Evolutionary conservation across 2,113 vertebrate genomes (phyloP), one percentile per base, ranked within the genome.

Genomic region (Sinocyclocheilus anshuiensis): DNA sequence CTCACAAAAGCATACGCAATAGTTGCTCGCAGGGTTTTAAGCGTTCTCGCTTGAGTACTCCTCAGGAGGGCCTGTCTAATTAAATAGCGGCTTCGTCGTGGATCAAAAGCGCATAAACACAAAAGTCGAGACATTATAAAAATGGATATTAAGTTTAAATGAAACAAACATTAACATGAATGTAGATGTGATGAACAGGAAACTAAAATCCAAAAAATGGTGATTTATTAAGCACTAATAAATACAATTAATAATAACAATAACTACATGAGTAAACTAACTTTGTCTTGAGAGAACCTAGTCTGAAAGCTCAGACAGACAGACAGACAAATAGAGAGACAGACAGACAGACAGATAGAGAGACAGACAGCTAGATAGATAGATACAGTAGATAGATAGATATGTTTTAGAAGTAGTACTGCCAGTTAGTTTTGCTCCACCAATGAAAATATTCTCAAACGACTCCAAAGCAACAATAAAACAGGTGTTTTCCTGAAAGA

Each of bases 31-130:
- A 29, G 79, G 61, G 59, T 67, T 29, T 33, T 48, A 72, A 83
- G 13, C 20, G 11, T n/a, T 55, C 81, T 83, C 67, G 24, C 65
- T 72, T n/a, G 45, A 36, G 65, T 55, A 71, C 65, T 69, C 63
- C 48, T 83, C 67, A 50, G 16, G 42, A 81, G 61, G 59, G 63
- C 48, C 29, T 39, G 48, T 72, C 81, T 83, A 72, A 83, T 83
- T 72, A 83, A 83, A 83, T 57, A 72, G 81, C 15, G 0, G 18
- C 29, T n/a, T 71, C 36, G 63, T 82, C 3, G 9, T 83, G 63
- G 81, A 83, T 36, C 22, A 48, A 65, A 81, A 65, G n/a, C n/a
- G 45, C 36, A 4, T 13, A 57, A 33, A 61, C 55, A 39, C 16
- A 39, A 33, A 39, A 39, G 10, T 42, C 20, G 4, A 20, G 5